phyloP scores from a whole-genome alignment of 2,113 vertebrate species.

The Pao palembangensis region DNA sequence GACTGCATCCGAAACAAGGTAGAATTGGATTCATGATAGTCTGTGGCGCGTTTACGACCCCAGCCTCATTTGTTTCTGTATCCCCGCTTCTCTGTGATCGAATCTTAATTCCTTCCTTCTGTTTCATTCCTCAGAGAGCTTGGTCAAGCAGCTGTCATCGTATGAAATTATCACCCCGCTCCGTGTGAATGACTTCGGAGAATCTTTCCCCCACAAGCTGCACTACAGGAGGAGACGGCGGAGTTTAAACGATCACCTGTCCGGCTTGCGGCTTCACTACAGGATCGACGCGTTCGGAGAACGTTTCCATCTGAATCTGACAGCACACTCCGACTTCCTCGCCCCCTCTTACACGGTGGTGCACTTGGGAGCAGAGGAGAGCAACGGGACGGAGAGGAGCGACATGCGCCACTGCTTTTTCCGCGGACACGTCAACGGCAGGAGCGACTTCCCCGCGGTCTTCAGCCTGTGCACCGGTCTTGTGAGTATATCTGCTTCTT shows the following conservation, averaged over 20 bases:
- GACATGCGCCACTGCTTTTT: slow-evolving; percentile 93
- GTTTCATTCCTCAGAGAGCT: slow-evolving; percentile 73
- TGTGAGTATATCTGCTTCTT: slow-evolving; percentile 76
- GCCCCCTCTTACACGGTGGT: slow-evolving; percentile 80
- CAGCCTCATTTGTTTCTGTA: too few relatives aligned
- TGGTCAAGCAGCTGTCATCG: slow-evolving; percentile 83
- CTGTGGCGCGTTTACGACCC: slow-evolving; percentile 1
- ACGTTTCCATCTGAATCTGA: slow-evolving; percentile 89
- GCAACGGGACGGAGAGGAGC: slow-evolving; percentile 33
- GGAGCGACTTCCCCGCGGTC: slow-evolving; percentile 75
- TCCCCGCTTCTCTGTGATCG: neutral
- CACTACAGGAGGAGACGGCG: slow-evolving; percentile 84
- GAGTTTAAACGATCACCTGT: slow-evolving; percentile 69
- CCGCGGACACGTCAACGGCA: slow-evolving; percentile 87
- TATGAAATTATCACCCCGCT: slow-evolving; percentile 91
- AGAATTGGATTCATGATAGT: slow-evolving; percentile 28
- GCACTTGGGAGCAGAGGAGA: slow-evolving; percentile 75
- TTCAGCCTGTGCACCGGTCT: slow-evolving; percentile 94
- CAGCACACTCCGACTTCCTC: slow-evolving; percentile 84
- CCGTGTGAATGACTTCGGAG: slow-evolving; percentile 90
- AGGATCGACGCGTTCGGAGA: slow-evolving; percentile 87
- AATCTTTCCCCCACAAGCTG: slow-evolving; percentile 79
- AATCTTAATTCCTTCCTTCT: too few relatives aligned
- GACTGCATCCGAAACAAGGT: slow-evolving; percentile 89
- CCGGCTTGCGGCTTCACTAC: slow-evolving; percentile 79